phyloP scores from a whole-genome alignment of 2,113 vertebrate genomes.

The Nipponia nippon region DNA sequence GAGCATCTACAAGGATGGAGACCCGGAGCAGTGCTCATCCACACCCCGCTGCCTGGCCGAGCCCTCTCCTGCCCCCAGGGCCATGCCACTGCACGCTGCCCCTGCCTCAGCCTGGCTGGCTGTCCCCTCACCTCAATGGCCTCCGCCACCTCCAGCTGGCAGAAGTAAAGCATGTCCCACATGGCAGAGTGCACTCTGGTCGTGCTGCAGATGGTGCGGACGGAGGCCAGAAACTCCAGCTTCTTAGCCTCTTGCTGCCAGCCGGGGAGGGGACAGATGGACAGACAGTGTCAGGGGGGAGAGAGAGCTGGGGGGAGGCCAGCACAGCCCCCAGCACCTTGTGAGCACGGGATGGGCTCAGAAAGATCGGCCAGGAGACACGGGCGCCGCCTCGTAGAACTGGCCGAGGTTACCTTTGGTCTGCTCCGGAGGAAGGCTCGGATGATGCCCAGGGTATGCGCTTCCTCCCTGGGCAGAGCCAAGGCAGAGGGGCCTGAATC shows the following conservation, averaged over 20 bases:
- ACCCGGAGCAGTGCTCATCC: rapidly evolving
- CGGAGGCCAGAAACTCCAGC: not conserved
- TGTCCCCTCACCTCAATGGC: not conserved
- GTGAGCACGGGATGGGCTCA: rapidly evolving
- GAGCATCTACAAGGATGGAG: not conserved
- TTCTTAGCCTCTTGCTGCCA: not conserved
- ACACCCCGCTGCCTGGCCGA: rapidly evolving
- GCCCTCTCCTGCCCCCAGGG: too few relatives aligned
- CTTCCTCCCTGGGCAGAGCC: not conserved
- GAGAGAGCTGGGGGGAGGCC: not conserved
- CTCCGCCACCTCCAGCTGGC: not conserved
- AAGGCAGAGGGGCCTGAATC: rapidly evolving
- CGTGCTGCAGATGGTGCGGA: not conserved
- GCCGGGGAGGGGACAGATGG: not conserved
- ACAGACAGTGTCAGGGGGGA: not conserved
- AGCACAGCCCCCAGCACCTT: not conserved
- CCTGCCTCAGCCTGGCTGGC: not conserved
- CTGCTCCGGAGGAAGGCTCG: not conserved
- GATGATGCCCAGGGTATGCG: not conserved
- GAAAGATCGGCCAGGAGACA: not conserved
- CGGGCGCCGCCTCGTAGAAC: rapidly evolving
- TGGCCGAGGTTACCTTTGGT: not conserved
- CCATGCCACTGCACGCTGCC: not conserved
- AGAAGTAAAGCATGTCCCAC: not conserved
- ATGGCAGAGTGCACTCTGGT: rapidly evolving